A percentile compares a stretch with the other conserved stretches of the same genome.
Evolutionary conservation across 2,113 vertebrate species (phyloP).

Genomic region (Climacteris rufus): DNA sequence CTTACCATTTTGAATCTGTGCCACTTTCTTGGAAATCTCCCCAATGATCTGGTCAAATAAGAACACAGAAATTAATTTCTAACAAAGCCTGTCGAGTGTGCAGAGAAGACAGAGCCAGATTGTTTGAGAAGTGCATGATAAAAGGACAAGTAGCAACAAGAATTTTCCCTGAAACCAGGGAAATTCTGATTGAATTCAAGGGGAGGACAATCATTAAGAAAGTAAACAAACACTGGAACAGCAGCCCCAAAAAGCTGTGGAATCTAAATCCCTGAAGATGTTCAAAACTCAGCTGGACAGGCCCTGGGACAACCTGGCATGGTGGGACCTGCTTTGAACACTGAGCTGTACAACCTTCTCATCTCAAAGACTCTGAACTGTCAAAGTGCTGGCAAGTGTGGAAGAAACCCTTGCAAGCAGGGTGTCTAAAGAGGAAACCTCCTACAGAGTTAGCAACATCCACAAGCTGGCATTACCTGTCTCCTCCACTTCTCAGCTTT

Average conservation of each 20-base stretch:
- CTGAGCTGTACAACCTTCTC: neutral
- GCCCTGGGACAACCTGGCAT: neutral
- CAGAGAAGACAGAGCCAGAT: neutral
- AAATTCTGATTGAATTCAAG: neutral
- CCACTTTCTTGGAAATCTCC: constrained; percentile 97
- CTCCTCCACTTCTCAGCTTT: constrained; percentile 98
- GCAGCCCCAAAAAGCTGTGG: neutral
- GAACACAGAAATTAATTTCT: neutral
- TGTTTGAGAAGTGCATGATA: neutral
- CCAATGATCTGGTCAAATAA: constrained; percentile 87
- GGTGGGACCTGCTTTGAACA: neutral
- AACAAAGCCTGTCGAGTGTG: neutral
- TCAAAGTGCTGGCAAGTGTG: neutral
- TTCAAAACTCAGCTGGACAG: neutral
- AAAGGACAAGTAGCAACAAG: neutral
- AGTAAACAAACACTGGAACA: neutral
- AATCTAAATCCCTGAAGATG: neutral
- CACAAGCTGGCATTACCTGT: constrained; percentile 74
- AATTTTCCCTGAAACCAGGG: neutral
- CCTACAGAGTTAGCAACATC: fast-evolving
- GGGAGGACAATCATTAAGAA: neutral
- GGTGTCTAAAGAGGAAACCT: fast-evolving
- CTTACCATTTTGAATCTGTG: constrained; percentile 98
- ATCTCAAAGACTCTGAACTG: neutral
- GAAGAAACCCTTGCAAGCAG: neutral